phyloP scores from a whole-genome alignment of 2,888 invertebrate species.

The Brenthis daphne region DNA sequence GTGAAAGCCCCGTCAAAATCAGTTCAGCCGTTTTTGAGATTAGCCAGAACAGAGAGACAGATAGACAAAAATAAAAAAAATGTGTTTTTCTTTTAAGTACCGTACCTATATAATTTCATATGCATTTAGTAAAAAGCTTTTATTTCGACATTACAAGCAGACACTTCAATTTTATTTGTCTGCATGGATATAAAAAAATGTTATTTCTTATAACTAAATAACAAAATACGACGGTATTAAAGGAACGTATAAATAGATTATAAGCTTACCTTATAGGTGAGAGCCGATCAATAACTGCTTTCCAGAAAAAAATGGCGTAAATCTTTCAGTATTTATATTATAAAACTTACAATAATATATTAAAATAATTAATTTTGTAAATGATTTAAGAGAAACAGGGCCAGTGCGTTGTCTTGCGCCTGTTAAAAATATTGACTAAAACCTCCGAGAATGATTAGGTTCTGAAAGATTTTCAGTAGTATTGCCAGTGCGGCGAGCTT shows the following conservation, averaged over 20 bases:
- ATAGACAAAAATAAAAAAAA: no score
- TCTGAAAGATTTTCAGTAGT: conserved; percentile 38
- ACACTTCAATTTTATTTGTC: no score
- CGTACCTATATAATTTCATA: no score
- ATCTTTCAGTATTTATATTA: background rate
- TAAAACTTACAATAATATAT: background rate
- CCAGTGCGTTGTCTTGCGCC: conserved; percentile 35
- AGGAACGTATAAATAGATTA: conserved; percentile 14
- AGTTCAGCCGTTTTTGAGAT: no score
- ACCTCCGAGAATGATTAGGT: conserved; percentile 23
- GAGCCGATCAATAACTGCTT: conserved; percentile 11
- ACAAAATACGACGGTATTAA: conserved; percentile 1
- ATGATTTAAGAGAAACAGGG: background rate
- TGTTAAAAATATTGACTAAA: conserved; percentile 61
- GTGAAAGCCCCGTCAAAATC: no score
- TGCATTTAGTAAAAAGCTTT: no score
- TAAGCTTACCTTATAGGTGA: conserved; percentile 15
- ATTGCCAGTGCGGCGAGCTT: conserved; percentile 39
- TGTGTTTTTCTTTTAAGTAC: no score
- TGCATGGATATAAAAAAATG: no score
- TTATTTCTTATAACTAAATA: no score
- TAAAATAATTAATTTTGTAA: background rate
- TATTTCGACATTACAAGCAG: no score
- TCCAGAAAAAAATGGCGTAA: conserved; percentile 4
- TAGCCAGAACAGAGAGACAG: no score